phyloP scores from a whole-genome alignment of 92 coral and sea anemone species.

The Blastomussa wellsi region DNA sequence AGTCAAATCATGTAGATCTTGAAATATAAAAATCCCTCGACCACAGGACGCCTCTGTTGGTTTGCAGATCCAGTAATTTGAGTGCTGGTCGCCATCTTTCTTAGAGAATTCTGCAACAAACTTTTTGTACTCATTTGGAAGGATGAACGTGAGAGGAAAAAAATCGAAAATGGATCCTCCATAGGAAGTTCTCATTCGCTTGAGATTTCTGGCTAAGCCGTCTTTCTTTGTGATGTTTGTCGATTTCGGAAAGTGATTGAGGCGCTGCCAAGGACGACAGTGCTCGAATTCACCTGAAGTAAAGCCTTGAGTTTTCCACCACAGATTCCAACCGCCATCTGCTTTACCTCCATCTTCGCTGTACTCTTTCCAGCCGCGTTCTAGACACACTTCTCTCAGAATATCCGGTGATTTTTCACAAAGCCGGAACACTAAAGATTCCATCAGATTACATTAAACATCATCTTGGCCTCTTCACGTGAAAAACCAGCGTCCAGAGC shows the following conservation, averaged over 20 bases:
- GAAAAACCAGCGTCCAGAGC: neutral
- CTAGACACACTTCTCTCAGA: conserved; percentile 74
- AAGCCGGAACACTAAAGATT: conserved; percentile 72
- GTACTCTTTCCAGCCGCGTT: conserved; percentile 82
- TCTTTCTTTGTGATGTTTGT: conserved; percentile 78
- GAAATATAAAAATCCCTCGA: conserved; percentile 77
- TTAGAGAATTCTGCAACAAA: conserved; percentile 85
- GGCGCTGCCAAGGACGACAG: conserved; percentile 91
- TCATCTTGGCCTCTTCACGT: neutral
- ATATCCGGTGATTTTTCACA: conserved; percentile 82
- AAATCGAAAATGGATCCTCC: conserved; percentile 72
- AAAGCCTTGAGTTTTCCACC: conserved; percentile 91
- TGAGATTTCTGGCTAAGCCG: conserved; percentile 78
- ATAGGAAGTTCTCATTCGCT: conserved; percentile 80
- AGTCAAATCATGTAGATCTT: conserved; percentile 71
- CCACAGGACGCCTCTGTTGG: conserved; percentile 87
- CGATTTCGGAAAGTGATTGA: conserved; percentile 88
- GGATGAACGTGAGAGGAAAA: conserved; percentile 72
- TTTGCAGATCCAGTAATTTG: conserved; percentile 80
- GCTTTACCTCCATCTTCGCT: conserved; percentile 51
- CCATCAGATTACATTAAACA: conserved; percentile 18
- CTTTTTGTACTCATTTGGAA: conserved; percentile 82
- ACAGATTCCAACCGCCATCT: conserved; percentile 73
- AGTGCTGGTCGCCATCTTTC: conserved; percentile 36
- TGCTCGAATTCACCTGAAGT: conserved; percentile 76